These are phyloP conservation scores for Tiliqua scincoides DNA, from an alignment of 2,113 vertebrate species.

Conservation along the genomic window DNA sequence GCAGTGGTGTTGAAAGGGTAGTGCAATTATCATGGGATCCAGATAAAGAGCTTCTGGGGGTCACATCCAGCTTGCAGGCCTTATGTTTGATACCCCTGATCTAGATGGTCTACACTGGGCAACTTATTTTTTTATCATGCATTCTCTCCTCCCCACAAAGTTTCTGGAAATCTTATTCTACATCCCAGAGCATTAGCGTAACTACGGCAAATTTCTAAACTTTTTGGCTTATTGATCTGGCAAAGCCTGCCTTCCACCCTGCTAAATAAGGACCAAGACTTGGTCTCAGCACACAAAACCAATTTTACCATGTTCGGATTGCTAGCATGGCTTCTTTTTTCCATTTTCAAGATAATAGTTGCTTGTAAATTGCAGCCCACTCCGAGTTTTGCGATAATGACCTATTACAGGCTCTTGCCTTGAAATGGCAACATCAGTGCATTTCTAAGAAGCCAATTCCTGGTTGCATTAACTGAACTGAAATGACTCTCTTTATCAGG, in stretches of 20 bases:
- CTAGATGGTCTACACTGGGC: no score
- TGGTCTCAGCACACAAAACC: not conserved
- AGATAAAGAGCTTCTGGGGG: no score
- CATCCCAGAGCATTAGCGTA: not conserved
- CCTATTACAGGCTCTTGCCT: conserved; percentile 24
- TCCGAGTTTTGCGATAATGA: not conserved
- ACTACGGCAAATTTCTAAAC: not conserved
- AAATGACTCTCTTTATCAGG: conserved; percentile 19
- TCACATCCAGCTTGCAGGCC: no score
- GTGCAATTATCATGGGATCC: no score
- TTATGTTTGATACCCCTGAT: no score
- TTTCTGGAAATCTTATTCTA: not conserved
- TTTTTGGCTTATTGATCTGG: not conserved
- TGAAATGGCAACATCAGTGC: conserved; percentile 20
- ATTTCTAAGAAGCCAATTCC: conserved; percentile 21
- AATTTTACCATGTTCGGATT: not conserved
- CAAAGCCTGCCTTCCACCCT: not conserved
- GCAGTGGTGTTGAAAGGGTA: no score
- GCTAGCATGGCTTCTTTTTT: not conserved
- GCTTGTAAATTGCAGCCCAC: not conserved
- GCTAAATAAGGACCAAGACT: not conserved
- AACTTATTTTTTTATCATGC: not conserved
- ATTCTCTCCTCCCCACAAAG: not conserved
- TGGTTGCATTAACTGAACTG: not conserved
- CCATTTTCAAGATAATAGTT: conserved; percentile 26